Conservation (phyloP, 2,113 vertebrate species). For the Cinclus cinclus region DNA sequence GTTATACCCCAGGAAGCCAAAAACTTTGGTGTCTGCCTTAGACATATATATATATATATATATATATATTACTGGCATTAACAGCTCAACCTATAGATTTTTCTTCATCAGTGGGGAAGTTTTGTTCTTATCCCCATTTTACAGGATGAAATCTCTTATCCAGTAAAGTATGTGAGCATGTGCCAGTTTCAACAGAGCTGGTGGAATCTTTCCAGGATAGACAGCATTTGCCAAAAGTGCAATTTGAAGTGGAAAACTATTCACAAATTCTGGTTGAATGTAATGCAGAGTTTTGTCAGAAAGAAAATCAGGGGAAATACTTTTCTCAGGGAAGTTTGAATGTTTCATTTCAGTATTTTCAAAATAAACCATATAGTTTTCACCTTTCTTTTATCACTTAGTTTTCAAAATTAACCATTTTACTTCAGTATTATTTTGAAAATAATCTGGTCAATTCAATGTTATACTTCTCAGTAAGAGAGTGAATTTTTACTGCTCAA, state of each 20-base stretch:
- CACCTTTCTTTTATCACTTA: neutral
- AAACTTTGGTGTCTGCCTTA: neutral
- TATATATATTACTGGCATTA: neutral
- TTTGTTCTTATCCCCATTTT: slow-evolving; percentile 50
- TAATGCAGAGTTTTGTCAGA: slow-evolving; percentile 20
- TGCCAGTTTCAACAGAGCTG: slow-evolving; percentile 62
- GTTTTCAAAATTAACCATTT: neutral
- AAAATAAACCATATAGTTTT: neutral
- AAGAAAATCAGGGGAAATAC: slow-evolving; percentile 18
- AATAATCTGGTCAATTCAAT: neutral
- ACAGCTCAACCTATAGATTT: neutral
- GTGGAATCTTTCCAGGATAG: slow-evolving; percentile 44
- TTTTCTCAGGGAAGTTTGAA: neutral
- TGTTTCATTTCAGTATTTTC: slow-evolving; percentile 4
- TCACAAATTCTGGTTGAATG: slow-evolving; percentile 38
- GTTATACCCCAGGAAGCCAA: neutral
- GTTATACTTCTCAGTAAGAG: neutral
- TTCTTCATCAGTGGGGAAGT: neutral
- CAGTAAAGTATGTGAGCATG: slow-evolving; percentile 37
- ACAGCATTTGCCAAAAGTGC: slow-evolving; percentile 44
- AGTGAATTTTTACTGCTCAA: neutral
- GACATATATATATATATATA: neutral
- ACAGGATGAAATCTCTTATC: slow-evolving; percentile 46
- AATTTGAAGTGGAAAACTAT: slow-evolving; percentile 55
- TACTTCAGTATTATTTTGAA: neutral